Evolutionary conservation across 2,888 invertebrate species (phyloP).

Genomic region (Pogonocherus hispidulus): DNA sequence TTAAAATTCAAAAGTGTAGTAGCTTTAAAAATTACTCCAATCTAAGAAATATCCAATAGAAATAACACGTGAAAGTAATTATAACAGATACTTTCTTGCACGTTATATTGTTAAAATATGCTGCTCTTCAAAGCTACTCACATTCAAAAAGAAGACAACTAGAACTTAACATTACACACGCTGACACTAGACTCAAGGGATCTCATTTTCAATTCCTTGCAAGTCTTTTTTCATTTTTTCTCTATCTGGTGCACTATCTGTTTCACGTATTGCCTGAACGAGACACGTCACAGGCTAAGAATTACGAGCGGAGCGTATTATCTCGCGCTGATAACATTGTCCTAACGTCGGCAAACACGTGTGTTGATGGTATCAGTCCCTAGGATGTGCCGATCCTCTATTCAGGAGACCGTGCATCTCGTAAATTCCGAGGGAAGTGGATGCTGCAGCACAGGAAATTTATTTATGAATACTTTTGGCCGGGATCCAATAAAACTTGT

Average conservation of each 20-base stretch:
- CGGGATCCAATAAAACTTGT: slow-evolving; percentile 64
- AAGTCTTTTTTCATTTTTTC: slow-evolving; percentile 13
- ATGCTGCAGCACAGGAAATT: slow-evolving; percentile 67
- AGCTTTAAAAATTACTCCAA: too few species aligned
- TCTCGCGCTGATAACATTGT: slow-evolving; percentile 60
- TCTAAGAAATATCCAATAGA: too few species aligned
- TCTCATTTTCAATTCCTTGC: background rate
- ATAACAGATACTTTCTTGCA: too few species aligned
- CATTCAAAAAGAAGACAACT: background rate
- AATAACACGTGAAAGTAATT: too few species aligned
- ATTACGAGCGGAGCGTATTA: slow-evolving; percentile 59
- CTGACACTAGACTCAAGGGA: background rate
- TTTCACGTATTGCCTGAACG: slow-evolving; percentile 44
- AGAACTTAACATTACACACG: slow-evolving; percentile 1
- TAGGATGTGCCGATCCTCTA: slow-evolving; percentile 31
- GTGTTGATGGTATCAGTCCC: slow-evolving; percentile 56
- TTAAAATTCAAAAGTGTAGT: too few species aligned
- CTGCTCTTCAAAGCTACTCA: too few species aligned
- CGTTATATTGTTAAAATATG: too few species aligned
- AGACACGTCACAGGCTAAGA: slow-evolving; percentile 54
- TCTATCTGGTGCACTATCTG: slow-evolving; percentile 33
- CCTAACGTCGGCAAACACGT: slow-evolving; percentile 55
- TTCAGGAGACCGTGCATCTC: slow-evolving; percentile 51
- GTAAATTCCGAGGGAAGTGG: slow-evolving; percentile 63
- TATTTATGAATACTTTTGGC: slow-evolving; percentile 68